Base-by-base conservation (phyloP, 2,113 vertebrate genomes). In the Onychostoma macrolepis region DNA sequence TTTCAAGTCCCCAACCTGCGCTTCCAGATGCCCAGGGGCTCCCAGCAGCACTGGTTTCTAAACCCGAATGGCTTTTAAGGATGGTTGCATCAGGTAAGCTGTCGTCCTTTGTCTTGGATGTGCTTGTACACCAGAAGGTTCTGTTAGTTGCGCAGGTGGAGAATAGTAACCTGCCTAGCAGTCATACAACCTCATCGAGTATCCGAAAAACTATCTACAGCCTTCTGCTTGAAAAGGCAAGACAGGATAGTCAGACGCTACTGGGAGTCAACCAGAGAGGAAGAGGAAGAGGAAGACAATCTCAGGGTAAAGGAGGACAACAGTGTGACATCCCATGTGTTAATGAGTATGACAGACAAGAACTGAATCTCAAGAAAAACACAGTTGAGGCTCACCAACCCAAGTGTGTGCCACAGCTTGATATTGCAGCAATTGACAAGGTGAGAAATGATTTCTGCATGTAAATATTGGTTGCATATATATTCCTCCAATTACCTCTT, bases 91-190 rank as follows among this genome's bases (percentile, higher is more conserved):
- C 87, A 83, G 97, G 95, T 10, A 87, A 92, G 79, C 90, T 99
- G 3, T 84, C 96, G 36, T 95, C 97, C 0, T 90, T 96, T 56
- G 28, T 96, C 85, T 91, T 96, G 17, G 94, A 99, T 87, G 96
- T 93, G 43, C 84, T 97, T 80, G 88, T 97, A 1, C 94, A 97
- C 48, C 94, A 74, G 50, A 95, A 95, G 76, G 95, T 94, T n/a
- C 89, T 99, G 85, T 96, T 99, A 10, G 92, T 94, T 0, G 92
- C 94, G 1, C 98, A 99, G 86, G 98, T 99, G 84, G 98, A 99
- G 91, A 96, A 98, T 90, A 95, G 95, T 91, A 95, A 92, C 88
- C 92, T 90, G 19, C 84, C 94, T 21, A 98, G 95, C 45, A 97
- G 97, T 58, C 96, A 99, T 28, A 80, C 85, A 12, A 17, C 92